Percentiles rank a stretch among this genome's conserved stretches.
phyloP scores from a whole-genome alignment of 2,113 vertebrate genomes.

The Felis chaus region DNA sequence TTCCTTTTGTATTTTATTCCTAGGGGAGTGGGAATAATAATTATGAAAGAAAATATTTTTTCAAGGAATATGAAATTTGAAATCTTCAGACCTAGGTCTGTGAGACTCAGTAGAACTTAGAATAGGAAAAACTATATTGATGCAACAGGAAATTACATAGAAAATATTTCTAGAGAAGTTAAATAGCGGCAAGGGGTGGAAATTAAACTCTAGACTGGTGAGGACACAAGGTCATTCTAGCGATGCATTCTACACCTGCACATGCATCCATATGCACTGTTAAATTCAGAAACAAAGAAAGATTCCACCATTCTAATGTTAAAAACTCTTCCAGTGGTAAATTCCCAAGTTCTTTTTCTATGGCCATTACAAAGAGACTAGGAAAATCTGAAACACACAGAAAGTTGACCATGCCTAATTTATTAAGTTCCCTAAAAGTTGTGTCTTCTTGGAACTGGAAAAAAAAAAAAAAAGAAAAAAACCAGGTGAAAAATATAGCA shows the following conservation, averaged over 20 bases:
- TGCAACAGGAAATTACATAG: not conserved
- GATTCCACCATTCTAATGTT: not conserved
- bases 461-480: not conserved
- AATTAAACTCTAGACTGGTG: not conserved
- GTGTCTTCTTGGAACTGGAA: not conserved
- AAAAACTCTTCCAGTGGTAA: not conserved
- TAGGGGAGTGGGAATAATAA: not conserved
- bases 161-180: not conserved
- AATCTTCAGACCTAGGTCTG: not conserved
- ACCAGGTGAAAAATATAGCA: not conserved
- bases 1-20: not conserved
- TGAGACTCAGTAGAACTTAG: not conserved
- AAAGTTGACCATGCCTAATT: not conserved
- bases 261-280: no score
- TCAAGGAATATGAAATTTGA: slow-evolving; percentile 10
- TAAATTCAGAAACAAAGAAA: not conserved
- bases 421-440: not conserved
- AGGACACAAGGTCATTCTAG: not conserved
- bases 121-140: not conserved
- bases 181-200: not conserved
- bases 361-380: not conserved
- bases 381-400: not conserved
- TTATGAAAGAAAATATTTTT: slow-evolving; percentile 45
- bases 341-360: not conserved
- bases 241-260: not conserved